Base-by-base conservation (phyloP, 2,888 invertebrate species). In the Salpingus planirostris region DNA sequence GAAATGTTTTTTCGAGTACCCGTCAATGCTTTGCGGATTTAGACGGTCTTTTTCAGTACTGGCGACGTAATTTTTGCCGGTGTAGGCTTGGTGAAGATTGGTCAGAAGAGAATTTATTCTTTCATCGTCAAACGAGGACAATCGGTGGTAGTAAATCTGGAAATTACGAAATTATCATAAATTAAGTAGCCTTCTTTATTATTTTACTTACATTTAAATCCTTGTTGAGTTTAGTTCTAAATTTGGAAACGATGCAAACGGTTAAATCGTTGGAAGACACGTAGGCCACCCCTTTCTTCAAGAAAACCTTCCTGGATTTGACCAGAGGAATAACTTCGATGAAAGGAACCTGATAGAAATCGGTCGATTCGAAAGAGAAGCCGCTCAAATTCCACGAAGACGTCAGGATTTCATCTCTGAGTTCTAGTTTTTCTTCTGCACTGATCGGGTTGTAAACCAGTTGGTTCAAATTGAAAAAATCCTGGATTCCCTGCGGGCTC, bases 251-350 rank as follows among this genome's bases (percentile, higher is more conserved):
- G 24, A 98, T 71, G 27, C 96, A 80, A 4, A 86, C 83, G 26
- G 86, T 74, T 48, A 98, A 74, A 49, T 96, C 95, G 43, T 71
- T 73, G 38, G 80, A 77, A 1, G 89, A 83, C 26, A 97, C 81
- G 61, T 85, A 97, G 1, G 93, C 96, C 60, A 70, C 82, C 2
- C 98, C 97, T 32, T 68, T 67, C 46, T 73, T 72, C 1, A 98
- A 54, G 54, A 77, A 92, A 3, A 91, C 88, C 60, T 74, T 81
- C 39, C 95, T 74, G 8, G 64, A 65, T 53, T 73, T 76, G 2
- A 98, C 79, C 43, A 97, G 70, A 55, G 95, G 91, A 12, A 84
- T 63, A 0, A 92, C 96, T 62, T 91, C 84, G 30, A 72, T 74
- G 59, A 93, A 97, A 11, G 48, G 44, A 4, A 55, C 46, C 42